Evolutionary conservation across 2,797 vertebrate genomes (phyloP).

Genomic region (Sebastes paucispinis): DNA sequence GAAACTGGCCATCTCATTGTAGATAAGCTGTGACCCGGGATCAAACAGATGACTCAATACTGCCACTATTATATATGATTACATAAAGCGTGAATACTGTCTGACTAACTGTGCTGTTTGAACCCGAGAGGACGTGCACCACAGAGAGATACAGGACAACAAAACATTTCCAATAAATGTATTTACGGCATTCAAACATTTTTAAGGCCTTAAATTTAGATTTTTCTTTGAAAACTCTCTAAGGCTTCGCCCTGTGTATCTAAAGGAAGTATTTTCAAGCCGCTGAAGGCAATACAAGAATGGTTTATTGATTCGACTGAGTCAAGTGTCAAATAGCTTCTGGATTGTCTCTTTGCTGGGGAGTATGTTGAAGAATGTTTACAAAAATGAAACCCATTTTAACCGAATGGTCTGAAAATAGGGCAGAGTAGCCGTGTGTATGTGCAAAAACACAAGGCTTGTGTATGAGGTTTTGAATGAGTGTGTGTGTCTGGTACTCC

Average conservation of each 20-base stretch:
- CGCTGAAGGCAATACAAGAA: background rate
- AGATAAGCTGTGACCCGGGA: constrained; percentile 34
- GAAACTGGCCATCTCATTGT: constrained; percentile 37
- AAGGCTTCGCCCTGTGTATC: background rate
- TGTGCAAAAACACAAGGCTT: background rate
- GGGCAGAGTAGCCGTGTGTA: background rate
- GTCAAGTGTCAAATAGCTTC: background rate
- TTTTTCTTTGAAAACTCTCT: background rate
- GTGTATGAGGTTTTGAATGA: background rate
- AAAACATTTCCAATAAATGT: background rate
- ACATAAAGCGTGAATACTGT: background rate
- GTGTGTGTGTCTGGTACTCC: background rate
- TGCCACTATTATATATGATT: background rate
- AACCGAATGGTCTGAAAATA: background rate
- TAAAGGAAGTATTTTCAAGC: background rate
- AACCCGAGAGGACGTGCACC: background rate
- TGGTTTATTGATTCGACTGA: background rate
- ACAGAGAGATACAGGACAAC: background rate
- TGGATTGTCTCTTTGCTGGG: background rate
- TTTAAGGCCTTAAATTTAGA: background rate
- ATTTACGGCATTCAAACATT: background rate
- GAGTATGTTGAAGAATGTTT: background rate
- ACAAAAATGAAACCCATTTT: background rate
- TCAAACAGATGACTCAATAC: constrained; percentile 6
- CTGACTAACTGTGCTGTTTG: background rate